Evolutionary conservation across 2,797 vertebrate genomes (phyloP).

Genomic region (Hippoglossus hippoglossus): DNA sequence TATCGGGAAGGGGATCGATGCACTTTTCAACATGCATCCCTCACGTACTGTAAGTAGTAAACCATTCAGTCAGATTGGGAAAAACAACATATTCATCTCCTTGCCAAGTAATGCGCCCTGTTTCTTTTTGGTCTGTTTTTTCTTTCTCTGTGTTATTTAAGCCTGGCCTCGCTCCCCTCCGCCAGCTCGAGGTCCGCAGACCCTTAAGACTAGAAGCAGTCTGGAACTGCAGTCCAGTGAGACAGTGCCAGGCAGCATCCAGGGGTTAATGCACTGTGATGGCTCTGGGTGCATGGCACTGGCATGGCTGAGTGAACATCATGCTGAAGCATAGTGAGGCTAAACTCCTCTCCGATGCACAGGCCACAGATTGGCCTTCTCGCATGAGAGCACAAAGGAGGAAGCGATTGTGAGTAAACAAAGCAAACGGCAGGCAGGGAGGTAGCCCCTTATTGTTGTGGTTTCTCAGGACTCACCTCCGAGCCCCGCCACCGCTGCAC

Average conservation of each 20-base stretch:
- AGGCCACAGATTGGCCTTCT: conserved; percentile 64
- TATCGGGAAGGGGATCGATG: conserved; percentile 55
- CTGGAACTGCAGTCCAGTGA: conserved; percentile 47
- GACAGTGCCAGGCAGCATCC: conserved; percentile 57
- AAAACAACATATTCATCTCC: conserved; percentile 42
- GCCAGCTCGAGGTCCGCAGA: conserved; percentile 25
- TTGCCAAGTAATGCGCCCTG: background rate
- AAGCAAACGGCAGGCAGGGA: conserved; percentile 46
- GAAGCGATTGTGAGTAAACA: conserved; percentile 55
- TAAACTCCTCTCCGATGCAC: conserved; percentile 57
- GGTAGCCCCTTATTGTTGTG: conserved; percentile 54
- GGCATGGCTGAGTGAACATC: conserved; percentile 71
- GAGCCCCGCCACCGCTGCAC: conserved; percentile 42
- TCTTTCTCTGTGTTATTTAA: conserved; percentile 26
- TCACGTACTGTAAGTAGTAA: conserved; percentile 40
- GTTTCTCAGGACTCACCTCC: conserved; percentile 37
- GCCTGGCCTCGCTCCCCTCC: conserved; percentile 24
- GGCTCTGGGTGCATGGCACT: conserved; percentile 61
- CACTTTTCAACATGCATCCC: conserved; percentile 50
- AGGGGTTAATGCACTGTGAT: conserved; percentile 72
- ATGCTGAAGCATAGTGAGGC: conserved; percentile 59
- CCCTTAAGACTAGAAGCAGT: conserved; percentile 44
- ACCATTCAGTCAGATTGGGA: conserved; percentile 25
- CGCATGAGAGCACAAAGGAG: conserved; percentile 49
- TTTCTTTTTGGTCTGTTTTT: conserved; percentile 23